These are phyloP conservation scores for Arion vulgaris DNA, from an alignment of 1,140 invertebrate species.

Conservation along the genomic window DNA sequence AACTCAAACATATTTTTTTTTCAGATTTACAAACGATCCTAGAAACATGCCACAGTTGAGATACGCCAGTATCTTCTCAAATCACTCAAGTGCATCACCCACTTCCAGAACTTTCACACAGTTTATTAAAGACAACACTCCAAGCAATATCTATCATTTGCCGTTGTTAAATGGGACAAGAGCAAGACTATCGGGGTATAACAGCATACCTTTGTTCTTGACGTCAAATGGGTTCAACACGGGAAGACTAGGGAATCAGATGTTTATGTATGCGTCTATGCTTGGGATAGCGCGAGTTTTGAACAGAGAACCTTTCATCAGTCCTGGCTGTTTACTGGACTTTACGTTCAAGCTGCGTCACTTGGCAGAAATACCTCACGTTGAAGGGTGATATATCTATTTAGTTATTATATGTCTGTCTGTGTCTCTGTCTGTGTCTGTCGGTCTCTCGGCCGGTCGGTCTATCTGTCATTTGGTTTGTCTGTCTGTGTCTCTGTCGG, in stretches of 20 bases:
- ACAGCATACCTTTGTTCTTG: neutral
- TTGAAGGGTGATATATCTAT: no score
- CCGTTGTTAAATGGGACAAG: neutral
- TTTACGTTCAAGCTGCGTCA: constrained; percentile 25
- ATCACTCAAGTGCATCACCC: neutral
- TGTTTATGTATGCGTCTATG: constrained; percentile 50
- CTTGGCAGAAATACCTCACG: neutral
- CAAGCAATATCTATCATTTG: neutral
- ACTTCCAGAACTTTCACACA: neutral
- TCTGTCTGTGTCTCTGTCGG: no score
- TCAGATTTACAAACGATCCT: no score
- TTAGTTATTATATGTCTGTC: no score
- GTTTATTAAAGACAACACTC: neutral
- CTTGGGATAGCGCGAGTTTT: constrained; percentile 45
- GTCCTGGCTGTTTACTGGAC: constrained; percentile 7
- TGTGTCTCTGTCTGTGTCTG: no score
- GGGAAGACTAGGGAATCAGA: constrained; percentile 50
- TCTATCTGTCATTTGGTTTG: no score
- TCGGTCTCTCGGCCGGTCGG: no score
- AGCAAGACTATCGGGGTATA: no score
- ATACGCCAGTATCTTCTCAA: neutral
- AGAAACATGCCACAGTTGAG: no score
- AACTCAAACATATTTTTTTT: no score
- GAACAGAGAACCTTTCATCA: constrained; percentile 27
- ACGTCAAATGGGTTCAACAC: constrained; percentile 13